A percentile compares a stretch with the other conserved stretches of the same genome.
Evolutionary conservation across 64 coral and sea anemone species (phyloP).

Genomic region (Dendrophyllia cribrosa): DNA sequence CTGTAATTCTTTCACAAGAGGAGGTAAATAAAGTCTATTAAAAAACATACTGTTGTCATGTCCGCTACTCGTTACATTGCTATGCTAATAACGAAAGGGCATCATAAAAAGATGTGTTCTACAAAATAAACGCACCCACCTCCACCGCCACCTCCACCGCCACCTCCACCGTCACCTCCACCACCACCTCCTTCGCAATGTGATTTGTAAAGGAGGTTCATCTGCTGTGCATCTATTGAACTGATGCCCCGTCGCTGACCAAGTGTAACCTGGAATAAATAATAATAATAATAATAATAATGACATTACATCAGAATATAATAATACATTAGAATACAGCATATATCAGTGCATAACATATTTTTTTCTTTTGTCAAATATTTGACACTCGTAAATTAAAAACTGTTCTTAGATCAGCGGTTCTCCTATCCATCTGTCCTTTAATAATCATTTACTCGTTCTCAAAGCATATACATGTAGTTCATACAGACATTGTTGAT

Average conservation of each 20-base stretch:
- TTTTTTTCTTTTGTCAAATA: too few species aligned
- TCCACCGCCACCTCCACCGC: constrained; percentile 29
- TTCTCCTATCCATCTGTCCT: too few species aligned
- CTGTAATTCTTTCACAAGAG: too few species aligned
- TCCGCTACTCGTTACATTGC: background rate
- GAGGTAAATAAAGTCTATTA: too few species aligned
- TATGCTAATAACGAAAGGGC: background rate
- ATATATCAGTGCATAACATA: background rate
- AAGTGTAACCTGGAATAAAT: constrained; percentile 38
- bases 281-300: background rate
- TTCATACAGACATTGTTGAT: too few species aligned
- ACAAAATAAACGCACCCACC: background rate
- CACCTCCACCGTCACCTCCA: constrained; percentile 4
- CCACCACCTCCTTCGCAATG: constrained; percentile 33
- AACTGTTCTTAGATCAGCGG: too few species aligned
- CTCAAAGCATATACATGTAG: too few species aligned
- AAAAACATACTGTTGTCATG: too few species aligned
- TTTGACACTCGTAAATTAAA: too few species aligned
- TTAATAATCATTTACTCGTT: too few species aligned
- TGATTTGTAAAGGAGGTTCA: constrained; percentile 69
- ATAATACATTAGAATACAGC: background rate
- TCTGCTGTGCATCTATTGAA: constrained; percentile 76
- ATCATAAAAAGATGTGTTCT: background rate
- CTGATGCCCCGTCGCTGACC: constrained; percentile 67
- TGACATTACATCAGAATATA: background rate